A percentile compares a stretch with the other conserved stretches of the same genome.
These are phyloP conservation scores for Dasyprocta punctata DNA, from an alignment of 2,113 vertebrate species.

Conservation along the genomic window DNA sequence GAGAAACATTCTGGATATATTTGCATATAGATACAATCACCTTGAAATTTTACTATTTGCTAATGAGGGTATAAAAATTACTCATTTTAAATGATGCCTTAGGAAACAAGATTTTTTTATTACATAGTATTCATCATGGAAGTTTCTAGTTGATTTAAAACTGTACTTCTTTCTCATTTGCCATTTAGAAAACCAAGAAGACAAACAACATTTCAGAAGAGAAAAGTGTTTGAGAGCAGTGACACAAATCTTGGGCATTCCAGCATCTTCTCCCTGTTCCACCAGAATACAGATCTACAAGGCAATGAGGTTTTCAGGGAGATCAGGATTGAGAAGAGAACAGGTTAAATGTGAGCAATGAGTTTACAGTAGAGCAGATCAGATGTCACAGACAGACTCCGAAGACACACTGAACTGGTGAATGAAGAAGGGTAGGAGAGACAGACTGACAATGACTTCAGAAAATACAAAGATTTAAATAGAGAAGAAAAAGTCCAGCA, in stretches of 20 bases:
- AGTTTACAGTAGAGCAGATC: too few species aligned
- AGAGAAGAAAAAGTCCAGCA: neutral
- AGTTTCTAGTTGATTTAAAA: neutral
- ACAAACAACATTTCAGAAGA: neutral
- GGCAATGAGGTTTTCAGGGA: neutral
- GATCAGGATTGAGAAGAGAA: neutral
- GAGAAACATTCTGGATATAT: neutral
- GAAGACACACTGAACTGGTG: neutral
- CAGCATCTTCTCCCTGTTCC: neutral
- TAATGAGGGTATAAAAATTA: slow-evolving; percentile 58
- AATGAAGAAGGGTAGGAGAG: neutral
- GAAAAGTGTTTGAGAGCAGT: neutral
- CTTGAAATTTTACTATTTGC: slow-evolving; percentile 47
- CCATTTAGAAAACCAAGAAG: neutral
- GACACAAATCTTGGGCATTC: neutral
- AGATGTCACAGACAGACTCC: neutral
- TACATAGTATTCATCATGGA: neutral
- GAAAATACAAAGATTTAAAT: neutral
- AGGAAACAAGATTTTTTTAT: neutral
- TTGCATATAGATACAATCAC: slow-evolving; percentile 54
- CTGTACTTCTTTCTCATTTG: neutral
- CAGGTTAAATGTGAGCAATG: neutral
- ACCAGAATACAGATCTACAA: neutral
- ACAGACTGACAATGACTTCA: neutral
- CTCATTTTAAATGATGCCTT: slow-evolving; percentile 17